Percentiles rank a stretch among this genome's conserved stretches.
Evolutionary conservation across 2,888 invertebrate genomes (phyloP).

Genomic region (Cynaeus angustus): DNA sequence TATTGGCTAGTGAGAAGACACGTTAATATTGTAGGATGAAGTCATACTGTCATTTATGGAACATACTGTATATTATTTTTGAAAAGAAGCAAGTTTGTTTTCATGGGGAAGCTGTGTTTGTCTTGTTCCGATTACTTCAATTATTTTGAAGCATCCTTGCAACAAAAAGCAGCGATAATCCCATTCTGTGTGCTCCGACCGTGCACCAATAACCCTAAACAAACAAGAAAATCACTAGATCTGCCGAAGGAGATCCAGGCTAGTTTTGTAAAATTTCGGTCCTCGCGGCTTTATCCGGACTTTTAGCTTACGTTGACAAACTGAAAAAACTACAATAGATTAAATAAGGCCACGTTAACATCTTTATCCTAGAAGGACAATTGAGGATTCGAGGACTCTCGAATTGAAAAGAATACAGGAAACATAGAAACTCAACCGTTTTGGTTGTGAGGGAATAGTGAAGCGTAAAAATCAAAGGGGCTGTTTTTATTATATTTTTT

Average conservation of each 20-base stretch:
- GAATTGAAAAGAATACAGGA: conserved; percentile 43
- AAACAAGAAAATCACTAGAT: conserved; percentile 35
- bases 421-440: conserved; percentile 50
- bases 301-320: conserved; percentile 33
- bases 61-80: no score
- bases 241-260: neutral
- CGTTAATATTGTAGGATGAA: no score
- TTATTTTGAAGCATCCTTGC: conserved; percentile 36
- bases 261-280: neutral
- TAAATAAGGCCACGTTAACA: conserved; percentile 20
- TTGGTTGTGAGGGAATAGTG: conserved; percentile 51
- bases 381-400: conserved; percentile 42
- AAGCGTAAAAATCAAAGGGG: conserved; percentile 53
- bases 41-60: no score
- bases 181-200: conserved; percentile 14
- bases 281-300: conserved; percentile 4
- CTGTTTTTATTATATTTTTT: conserved; percentile 48
- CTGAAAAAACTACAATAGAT: conserved; percentile 35
- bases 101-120: neutral
- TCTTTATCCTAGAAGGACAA: conserved; percentile 29
- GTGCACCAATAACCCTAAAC: conserved; percentile 38
- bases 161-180: conserved; percentile 31
- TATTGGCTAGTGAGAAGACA: neutral
- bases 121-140: conserved; percentile 11
- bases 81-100: no score